Evolutionary conservation across 2,888 invertebrate genomes (phyloP).

Genomic region (Beris chalybata): DNA sequence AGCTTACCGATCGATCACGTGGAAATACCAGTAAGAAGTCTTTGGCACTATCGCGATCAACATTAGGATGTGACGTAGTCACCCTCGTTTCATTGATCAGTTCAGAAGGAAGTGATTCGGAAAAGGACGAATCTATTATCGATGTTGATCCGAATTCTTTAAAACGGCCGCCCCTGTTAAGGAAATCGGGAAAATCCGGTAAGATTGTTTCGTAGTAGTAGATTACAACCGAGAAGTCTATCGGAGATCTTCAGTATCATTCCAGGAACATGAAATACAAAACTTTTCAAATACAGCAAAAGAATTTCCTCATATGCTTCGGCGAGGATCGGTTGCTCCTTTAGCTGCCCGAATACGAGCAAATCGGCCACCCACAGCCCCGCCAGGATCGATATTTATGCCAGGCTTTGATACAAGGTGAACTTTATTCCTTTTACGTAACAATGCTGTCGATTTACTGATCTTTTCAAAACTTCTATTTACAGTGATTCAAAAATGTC

Average conservation of each 20-base stretch:
- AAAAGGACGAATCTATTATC: slow-evolving; percentile 54
- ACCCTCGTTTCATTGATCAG: slow-evolving; percentile 71
- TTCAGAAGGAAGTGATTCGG: slow-evolving; percentile 67
- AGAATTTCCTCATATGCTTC: slow-evolving; percentile 53
- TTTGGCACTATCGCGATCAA: slow-evolving; percentile 49
- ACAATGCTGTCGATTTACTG: too few relatives aligned
- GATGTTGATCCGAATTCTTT: slow-evolving; percentile 41
- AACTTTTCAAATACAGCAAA: slow-evolving; percentile 51
- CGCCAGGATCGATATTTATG: slow-evolving; percentile 52
- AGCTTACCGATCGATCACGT: slow-evolving; percentile 41
- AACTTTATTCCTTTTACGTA: too few relatives aligned
- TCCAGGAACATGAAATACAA: slow-evolving; percentile 55
- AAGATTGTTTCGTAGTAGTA: slow-evolving; percentile 35
- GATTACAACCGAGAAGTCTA: neutral
- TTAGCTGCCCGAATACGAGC: slow-evolving; percentile 52
- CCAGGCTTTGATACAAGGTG: slow-evolving; percentile 41
- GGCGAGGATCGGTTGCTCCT: slow-evolving; percentile 54
- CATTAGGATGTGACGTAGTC: slow-evolving; percentile 57
- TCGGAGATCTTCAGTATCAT: slow-evolving; percentile 49
- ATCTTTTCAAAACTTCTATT: neutral
- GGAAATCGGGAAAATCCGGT: slow-evolving; percentile 57
- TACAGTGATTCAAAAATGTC: slow-evolving; percentile 33
- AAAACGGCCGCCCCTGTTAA: slow-evolving; percentile 49
- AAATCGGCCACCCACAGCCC: slow-evolving; percentile 55
- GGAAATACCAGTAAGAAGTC: slow-evolving; percentile 39